A percentile compares a stretch with the other conserved stretches of the same genome.
Evolutionary conservation across 2,113 vertebrate genomes (phyloP).

Genomic region (Calidris pugnax): DNA sequence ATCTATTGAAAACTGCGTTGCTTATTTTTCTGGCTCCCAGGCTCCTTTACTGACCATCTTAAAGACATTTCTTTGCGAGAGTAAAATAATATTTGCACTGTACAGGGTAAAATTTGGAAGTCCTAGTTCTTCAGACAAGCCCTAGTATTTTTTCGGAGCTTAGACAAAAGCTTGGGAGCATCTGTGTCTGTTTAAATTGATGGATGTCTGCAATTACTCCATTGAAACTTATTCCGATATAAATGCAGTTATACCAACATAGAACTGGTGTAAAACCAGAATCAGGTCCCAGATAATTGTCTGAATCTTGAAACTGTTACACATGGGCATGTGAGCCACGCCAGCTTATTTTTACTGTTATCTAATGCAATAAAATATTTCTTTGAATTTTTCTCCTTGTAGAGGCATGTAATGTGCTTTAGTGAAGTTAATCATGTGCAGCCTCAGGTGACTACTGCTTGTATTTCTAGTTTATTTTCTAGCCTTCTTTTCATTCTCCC

Average conservation of each 20-base stretch:
- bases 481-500: slow-evolving; percentile 55
- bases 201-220: not conserved
- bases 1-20: not conserved
- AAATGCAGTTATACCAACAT: not conserved
- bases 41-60: not conserved
- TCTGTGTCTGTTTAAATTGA: slow-evolving; percentile 21
- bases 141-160: not conserved
- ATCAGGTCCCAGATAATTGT: not conserved
- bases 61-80: not conserved
- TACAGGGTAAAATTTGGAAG: not conserved
- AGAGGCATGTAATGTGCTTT: slow-evolving; percentile 7
- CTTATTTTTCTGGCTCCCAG: not conserved
- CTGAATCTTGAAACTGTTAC: not conserved
- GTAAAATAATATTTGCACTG: not conserved
- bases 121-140: not conserved
- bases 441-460: slow-evolving; percentile 57
- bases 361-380: slow-evolving; percentile 19
- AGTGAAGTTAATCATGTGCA: slow-evolving; percentile 45
- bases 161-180: not conserved
- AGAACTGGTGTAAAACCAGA: not conserved
- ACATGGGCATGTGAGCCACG: not conserved
- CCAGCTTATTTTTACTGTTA: slow-evolving; percentile 12
- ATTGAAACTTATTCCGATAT: not conserved
- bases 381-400: slow-evolving; percentile 48
- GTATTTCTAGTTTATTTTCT: slow-evolving; percentile 60